Conservation (phyloP, 2,113 vertebrate genomes). For the Indicator indicator region DNA sequence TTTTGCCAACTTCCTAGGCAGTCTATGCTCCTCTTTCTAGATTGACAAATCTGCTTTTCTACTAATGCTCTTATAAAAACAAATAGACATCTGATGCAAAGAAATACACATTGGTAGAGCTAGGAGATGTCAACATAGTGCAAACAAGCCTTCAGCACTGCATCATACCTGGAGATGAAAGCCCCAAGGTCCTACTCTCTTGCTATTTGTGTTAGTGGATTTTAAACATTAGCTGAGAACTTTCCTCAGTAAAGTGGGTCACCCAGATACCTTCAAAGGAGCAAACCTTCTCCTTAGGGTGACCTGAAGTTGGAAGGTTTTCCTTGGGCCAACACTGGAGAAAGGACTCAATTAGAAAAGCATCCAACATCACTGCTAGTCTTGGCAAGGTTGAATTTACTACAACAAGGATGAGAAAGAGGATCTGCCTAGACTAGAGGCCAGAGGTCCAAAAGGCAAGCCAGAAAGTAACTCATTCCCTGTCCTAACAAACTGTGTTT, state of each 20-base stretch:
- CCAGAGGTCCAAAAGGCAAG: constrained; percentile 26
- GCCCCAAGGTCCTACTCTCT: background rate
- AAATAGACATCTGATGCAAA: background rate
- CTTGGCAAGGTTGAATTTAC: constrained; percentile 24
- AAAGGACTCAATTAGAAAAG: background rate
- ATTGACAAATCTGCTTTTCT: background rate
- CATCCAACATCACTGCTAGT: background rate
- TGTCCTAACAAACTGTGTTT: constrained; percentile 33
- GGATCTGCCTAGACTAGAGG: background rate
- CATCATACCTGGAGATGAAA: background rate
- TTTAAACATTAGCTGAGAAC: background rate
- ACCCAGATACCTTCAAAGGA: background rate
- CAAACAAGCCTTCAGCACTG: background rate
- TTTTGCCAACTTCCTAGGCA: background rate
- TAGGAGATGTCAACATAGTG: background rate
- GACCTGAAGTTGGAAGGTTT: background rate
- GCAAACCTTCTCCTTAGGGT: background rate
- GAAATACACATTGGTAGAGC: background rate
- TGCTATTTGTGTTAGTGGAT: background rate
- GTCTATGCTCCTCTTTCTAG: background rate
- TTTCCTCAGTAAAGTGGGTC: background rate
- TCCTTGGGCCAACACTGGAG: background rate
- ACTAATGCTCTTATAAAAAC: background rate
- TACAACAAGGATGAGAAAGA: background rate
- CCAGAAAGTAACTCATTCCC: background rate